Percentiles rank a stretch among this genome's conserved stretches.
phyloP scores from a whole-genome alignment of 2,113 vertebrate genomes.

The Ranitomeya imitator region DNA sequence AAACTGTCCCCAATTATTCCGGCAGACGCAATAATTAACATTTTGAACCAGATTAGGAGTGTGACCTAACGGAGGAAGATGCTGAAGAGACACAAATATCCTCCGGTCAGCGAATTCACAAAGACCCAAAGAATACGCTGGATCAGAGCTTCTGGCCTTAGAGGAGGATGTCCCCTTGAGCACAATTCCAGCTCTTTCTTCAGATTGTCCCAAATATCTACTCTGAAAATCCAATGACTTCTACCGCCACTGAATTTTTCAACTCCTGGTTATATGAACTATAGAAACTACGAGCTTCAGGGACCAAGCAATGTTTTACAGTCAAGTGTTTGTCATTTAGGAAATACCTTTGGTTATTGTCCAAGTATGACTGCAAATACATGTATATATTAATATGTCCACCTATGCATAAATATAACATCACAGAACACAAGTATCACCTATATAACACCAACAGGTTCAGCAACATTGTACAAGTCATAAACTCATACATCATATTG shows the following conservation, averaged over 20 bases:
- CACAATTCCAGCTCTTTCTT: not conserved
- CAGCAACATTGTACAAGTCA: too few species aligned
- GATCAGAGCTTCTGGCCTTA: conserved; percentile 3
- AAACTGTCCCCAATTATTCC: conserved; percentile 72
- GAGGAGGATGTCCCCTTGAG: not conserved
- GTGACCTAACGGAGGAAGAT: conserved; percentile 69
- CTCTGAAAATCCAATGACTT: conserved; percentile 1
- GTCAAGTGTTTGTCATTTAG: not conserved
- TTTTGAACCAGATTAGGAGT: conserved; percentile 84
- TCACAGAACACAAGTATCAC: not conserved
- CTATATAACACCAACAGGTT: not conserved
- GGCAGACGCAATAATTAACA: conserved; percentile 83
- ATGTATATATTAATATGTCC: not conserved
- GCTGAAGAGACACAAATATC: conserved; percentile 39
- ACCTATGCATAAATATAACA: not conserved
- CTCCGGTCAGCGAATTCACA: conserved; percentile 37
- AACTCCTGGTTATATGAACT: not conserved
- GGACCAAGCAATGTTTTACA: not conserved
- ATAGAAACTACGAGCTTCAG: not conserved
- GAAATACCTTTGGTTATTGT: not conserved
- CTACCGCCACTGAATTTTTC: not conserved
- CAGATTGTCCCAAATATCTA: not conserved
- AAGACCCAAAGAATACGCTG: not conserved
- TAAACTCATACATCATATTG: not conserved
- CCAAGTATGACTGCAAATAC: too few species aligned